Conservation (phyloP, 2,888 invertebrate species). For the Eulithis prunata region DNA sequence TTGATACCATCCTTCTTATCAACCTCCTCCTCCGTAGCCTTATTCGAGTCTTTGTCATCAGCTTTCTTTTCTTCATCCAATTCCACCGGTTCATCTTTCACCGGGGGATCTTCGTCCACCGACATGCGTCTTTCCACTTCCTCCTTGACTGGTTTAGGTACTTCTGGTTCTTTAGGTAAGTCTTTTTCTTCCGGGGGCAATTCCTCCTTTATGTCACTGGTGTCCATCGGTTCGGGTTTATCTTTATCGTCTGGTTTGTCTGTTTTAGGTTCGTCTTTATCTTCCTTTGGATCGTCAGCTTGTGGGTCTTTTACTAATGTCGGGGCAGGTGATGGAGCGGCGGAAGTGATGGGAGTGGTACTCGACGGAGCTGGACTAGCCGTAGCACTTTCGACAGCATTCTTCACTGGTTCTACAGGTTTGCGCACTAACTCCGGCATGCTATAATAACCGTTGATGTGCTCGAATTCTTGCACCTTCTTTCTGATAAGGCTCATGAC, state of each 20-base stretch:
- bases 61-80: constrained; percentile 52
- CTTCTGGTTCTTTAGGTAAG: constrained; percentile 65
- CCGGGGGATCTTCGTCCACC: constrained; percentile 62
- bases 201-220: constrained; percentile 69
- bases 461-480: constrained; percentile 99
- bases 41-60: constrained; percentile 29
- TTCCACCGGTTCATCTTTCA: constrained; percentile 68
- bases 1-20: constrained; percentile 72
- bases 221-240: constrained; percentile 69
- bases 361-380: constrained; percentile 89
- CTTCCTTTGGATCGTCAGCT: constrained; percentile 64
- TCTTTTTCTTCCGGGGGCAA: constrained; percentile 73
- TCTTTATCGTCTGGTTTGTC: constrained; percentile 72
- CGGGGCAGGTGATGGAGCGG: constrained; percentile 73
- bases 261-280: constrained; percentile 71
- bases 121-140: constrained; percentile 53
- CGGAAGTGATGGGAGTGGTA: constrained; percentile 77
- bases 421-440: constrained; percentile 96
- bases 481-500: constrained; percentile 99
- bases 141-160: constrained; percentile 54
- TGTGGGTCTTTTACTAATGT: constrained; percentile 60
- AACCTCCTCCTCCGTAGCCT: constrained; percentile 53
- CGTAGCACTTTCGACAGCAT: constrained; percentile 85
- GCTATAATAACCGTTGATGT: constrained; percentile 98
- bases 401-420: constrained; percentile 89